Evolutionary conservation across 2,113 vertebrate genomes (phyloP).

Genomic region (Nannobrachium achirus): DNA sequence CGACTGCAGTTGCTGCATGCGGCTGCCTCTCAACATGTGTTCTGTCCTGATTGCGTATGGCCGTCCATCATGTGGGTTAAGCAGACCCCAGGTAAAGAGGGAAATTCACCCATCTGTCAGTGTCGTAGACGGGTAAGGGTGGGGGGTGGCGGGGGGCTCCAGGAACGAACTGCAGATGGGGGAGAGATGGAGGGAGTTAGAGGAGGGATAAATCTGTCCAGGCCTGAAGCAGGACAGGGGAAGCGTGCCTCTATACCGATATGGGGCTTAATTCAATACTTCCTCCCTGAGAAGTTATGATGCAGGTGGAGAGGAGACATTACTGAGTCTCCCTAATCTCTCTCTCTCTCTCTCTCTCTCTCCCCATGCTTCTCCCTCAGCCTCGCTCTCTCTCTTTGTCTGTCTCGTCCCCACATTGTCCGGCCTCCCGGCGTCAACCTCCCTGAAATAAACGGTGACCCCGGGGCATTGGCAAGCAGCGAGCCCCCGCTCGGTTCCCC

Average conservation of each 20-base stretch:
- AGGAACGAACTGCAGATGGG: slow-evolving; percentile 4
- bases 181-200: slow-evolving; percentile 4
- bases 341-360: slow-evolving; percentile 23
- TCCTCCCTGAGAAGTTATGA: slow-evolving; percentile 43
- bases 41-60: background rate
- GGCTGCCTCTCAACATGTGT: slow-evolving; percentile 2
- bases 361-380: slow-evolving; percentile 30
- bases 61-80: slow-evolving; percentile 10
- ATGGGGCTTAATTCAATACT: slow-evolving; percentile 51
- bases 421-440: background rate
- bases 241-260: slow-evolving; percentile 39
- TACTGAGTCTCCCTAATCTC: background rate
- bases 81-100: slow-evolving; percentile 9
- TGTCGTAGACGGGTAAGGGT: background rate
- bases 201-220: slow-evolving; percentile 54
- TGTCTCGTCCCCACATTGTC: slow-evolving; percentile 36
- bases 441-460: slow-evolving; percentile 35
- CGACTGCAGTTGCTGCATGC: background rate
- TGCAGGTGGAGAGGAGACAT: slow-evolving; percentile 8
- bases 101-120: slow-evolving; percentile 3
- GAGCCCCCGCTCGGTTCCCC: slow-evolving; percentile 49
- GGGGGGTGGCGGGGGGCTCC: background rate
- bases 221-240: slow-evolving; percentile 45
- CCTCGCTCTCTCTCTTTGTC: background rate
- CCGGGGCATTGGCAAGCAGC: slow-evolving; percentile 2